Base-by-base conservation (phyloP, 2,797 vertebrate genomes). In the Pempheris klunzingeri region DNA sequence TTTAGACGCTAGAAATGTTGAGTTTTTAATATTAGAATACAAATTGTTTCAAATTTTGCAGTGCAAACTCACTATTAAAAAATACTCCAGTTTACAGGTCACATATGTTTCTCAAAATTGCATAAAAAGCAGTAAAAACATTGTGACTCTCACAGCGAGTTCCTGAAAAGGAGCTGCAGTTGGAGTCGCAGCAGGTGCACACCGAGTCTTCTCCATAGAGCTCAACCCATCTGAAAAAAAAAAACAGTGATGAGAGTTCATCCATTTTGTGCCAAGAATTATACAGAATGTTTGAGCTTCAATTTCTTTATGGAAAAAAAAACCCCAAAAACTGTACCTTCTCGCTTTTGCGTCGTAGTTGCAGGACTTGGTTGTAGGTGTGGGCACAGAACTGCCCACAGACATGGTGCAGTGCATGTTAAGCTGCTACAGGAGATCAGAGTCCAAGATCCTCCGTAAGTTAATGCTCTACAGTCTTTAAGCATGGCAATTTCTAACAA, bases 341-440 rank as follows among this genome's bases (percentile, higher is more conserved):
- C 34, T 38, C 28, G 70, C 47, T 24, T 78, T 22, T 2, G 72
- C 59, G 81, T 94, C 75, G 20, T 93, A 95, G 80, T 86, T 94
- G 88, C 94, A 96, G 78, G 91, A 91, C 77, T 96, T 96, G 0
- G 91, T 77, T 12, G 70, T 92, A 0, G 82, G 30, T 4, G 92
- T 90, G 20, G 93, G 84, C 5, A 41, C 36, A 11, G 69, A 38
- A 12, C 74, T 59, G 26, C 80, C 26, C 18, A 89, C 77, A 2
- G 88, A 92, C 88, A 94, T 91, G 74, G 81, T 79, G 83, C 94
- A 95, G 88, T 95, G 94, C 89, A 95, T 93, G 92, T 91, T 93
- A 28, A 95, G 87, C 71, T 88, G 80, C 92, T 92, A 38, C 36
- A 57, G 10, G 58, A 39, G n/a, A 81, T 36, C 26, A 53, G 13